phyloP scores from a whole-genome alignment of 1,140 invertebrate species.

The Drosophila pallidifrons region DNA sequence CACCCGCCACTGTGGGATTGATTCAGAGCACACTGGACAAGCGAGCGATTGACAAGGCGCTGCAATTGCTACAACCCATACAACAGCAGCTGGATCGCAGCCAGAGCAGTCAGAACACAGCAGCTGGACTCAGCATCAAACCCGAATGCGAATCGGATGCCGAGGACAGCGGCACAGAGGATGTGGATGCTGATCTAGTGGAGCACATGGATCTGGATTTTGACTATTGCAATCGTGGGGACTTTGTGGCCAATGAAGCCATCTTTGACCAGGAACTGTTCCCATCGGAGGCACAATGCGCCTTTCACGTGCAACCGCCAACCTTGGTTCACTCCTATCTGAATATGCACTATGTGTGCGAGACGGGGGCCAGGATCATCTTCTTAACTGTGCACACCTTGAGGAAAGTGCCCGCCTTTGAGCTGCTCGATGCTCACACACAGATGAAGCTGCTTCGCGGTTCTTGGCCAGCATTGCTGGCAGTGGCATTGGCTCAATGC shows the following conservation, averaged over 20 bases:
- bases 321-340: slow-evolving; percentile 92
- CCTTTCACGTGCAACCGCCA: slow-evolving; percentile 93
- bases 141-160: slow-evolving; percentile 73
- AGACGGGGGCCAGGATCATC: slow-evolving; percentile 94
- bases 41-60: slow-evolving; percentile 89
- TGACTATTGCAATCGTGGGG: slow-evolving; percentile 67
- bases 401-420: slow-evolving; percentile 92
- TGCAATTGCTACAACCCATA: slow-evolving; percentile 90
- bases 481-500: slow-evolving; percentile 96
- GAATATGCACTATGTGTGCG: slow-evolving; percentile 96
- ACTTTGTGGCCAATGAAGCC: slow-evolving; percentile 74
- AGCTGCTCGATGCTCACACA: slow-evolving; percentile 92
- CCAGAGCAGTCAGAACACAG: slow-evolving; percentile 19
- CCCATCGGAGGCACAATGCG: slow-evolving; percentile 87
- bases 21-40: slow-evolving; percentile 88
- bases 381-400: slow-evolving; percentile 96
- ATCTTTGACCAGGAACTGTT: slow-evolving; percentile 88
- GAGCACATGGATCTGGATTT: slow-evolving; percentile 67
- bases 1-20: slow-evolving; percentile 72
- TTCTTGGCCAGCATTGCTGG: slow-evolving; percentile 97
- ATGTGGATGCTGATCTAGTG: slow-evolving; percentile 60
- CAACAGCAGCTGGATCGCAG: slow-evolving; percentile 80
- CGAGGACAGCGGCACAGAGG: slow-evolving; percentile 72
- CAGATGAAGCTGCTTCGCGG: slow-evolving; percentile 93
- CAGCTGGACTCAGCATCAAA: slow-evolving; percentile 49